Base-by-base conservation (phyloP, 2,888 invertebrate species). In the Trachelus stipa region DNA sequence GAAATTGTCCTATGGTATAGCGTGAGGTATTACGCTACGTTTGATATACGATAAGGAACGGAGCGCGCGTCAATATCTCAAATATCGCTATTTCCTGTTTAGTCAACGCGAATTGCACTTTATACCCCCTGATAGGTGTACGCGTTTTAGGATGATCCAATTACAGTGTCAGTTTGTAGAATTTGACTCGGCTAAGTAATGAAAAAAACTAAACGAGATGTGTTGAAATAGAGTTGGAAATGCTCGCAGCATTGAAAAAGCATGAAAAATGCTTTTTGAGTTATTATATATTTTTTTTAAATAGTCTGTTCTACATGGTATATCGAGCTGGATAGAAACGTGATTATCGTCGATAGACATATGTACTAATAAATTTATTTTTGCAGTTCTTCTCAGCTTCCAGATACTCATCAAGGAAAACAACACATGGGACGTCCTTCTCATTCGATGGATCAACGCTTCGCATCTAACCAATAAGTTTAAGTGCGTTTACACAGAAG, bases 181-280 rank as follows among this genome's bases (percentile, higher is more conserved):
- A 80, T 85, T 82, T 83, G 84, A 83, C 85, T 85, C 84, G 82
- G 34, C 74, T 71, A 35, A 80, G 86, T 83, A 86, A 85, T 85
- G n/a, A n/a, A n/a, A n/a, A n/a, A n/a, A n/a, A n/a, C n/a, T n/a
- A n/a, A 82, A 76, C 68, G 77, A 77, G 78, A 68, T 77, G 78
- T 79, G 23, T 9, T 15, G 56, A 9, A 23, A 56, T 9, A 23
- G 9, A 23, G 56, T 56, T 9, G 9, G 9, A 56, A 23, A 56
- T 56, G 9, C 4, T 9, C 23, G 23, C 9, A 56, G 9, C 9
- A 9, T 56, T 23, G 23, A 15, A 23, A 56, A 56, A 15, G 23
- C 23, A 56, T 23, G 6, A 2, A 23, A 56, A 40, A 40, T 40
- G 1, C 2, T 40, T 40, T 40, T 15, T 4, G 0, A 40, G 40